Evolutionary conservation across 2,797 vertebrate genomes (phyloP).

Genomic region (Phoebastria nigripes): DNA sequence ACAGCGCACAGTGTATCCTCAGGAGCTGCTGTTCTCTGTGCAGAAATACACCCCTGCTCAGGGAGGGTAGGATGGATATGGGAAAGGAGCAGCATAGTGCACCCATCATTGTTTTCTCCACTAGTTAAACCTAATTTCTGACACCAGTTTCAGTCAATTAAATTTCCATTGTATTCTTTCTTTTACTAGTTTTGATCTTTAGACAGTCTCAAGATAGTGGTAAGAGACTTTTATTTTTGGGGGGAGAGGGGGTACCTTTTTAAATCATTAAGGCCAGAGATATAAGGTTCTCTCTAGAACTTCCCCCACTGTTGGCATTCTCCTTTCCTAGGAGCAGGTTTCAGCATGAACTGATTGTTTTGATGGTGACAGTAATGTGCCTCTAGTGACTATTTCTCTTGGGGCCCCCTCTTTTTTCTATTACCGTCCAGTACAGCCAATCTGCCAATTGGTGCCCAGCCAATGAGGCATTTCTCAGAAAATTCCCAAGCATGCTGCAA

Average conservation of each 20-base stretch:
- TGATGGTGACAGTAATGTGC: neutral
- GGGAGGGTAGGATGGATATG: neutral
- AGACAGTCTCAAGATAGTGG: neutral
- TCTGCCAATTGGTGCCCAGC: neutral
- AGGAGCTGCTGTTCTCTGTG: neutral
- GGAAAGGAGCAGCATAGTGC: neutral
- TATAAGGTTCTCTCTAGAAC: neutral
- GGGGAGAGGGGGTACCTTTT: neutral
- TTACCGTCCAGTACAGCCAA: neutral
- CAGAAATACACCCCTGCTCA: neutral
- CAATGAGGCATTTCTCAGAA: neutral
- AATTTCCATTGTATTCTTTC: neutral
- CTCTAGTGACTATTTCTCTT: neutral
- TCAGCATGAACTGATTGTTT: neutral
- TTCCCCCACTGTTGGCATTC: neutral
- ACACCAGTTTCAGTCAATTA: neutral
- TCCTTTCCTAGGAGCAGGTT: neutral
- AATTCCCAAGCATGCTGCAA: neutral
- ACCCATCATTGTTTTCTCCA: neutral
- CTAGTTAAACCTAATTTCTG: neutral
- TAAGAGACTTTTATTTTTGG: neutral
- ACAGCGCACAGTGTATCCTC: rapidly evolving
- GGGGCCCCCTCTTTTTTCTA: neutral
- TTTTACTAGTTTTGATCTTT: neutral
- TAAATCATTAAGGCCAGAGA: neutral